Conservation (phyloP, 2,113 vertebrate genomes). For the Varanus salvator region DNA sequence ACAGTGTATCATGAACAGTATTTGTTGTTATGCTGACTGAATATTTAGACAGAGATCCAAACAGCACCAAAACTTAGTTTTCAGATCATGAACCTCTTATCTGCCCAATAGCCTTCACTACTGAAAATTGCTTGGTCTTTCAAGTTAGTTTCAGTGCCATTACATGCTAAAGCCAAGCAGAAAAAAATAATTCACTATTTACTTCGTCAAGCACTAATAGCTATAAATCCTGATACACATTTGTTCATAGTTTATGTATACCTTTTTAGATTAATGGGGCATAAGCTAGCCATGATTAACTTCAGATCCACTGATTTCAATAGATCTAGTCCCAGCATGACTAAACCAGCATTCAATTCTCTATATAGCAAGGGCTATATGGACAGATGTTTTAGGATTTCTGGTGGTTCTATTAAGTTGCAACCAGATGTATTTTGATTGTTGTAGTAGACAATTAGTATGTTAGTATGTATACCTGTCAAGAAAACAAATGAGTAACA, state of each 20-base stretch:
- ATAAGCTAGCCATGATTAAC: too few relatives aligned
- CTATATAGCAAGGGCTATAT: not conserved
- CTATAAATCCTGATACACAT: too few relatives aligned
- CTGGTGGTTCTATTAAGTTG: not conserved
- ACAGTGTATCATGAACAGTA: not conserved
- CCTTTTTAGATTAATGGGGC: too few relatives aligned
- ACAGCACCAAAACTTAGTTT: not conserved
- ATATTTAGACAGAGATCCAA: not conserved
- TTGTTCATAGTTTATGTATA: too few relatives aligned
- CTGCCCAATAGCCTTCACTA: not conserved
- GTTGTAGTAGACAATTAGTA: not conserved
- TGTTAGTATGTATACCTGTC: not conserved
- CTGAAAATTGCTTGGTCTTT: not conserved
- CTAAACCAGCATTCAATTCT: too few relatives aligned
- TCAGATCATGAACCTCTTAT: not conserved
- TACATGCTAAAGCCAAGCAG: too few relatives aligned
- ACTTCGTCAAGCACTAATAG: too few relatives aligned
- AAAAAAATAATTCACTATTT: too few relatives aligned
- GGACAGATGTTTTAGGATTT: not conserved
- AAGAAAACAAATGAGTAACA: not conserved
- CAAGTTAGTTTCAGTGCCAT: not conserved
- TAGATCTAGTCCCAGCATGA: too few relatives aligned
- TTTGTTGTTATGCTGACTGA: not conserved
- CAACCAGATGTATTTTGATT: not conserved
- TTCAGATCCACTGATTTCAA: too few relatives aligned